phyloP scores from a whole-genome alignment of 2,113 vertebrate species.

The Ibidorhyncha struthersii region DNA sequence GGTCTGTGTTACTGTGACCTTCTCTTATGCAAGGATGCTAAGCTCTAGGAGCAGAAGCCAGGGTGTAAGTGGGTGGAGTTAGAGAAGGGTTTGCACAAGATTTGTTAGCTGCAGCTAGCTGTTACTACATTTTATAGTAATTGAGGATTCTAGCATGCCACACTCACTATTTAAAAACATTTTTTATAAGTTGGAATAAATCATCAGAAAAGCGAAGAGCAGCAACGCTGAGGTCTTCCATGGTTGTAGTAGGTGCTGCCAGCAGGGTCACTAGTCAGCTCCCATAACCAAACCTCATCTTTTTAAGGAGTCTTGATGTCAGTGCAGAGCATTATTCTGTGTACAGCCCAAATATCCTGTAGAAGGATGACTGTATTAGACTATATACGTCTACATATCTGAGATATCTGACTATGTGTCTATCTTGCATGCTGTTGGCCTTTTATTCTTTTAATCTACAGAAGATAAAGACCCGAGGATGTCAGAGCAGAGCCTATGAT shows the following conservation, averaged over 20 bases:
- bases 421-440: neutral
- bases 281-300: neutral
- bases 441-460: neutral
- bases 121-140: neutral
- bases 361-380: neutral
- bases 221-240: neutral
- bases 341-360: neutral
- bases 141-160: neutral
- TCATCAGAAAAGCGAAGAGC: neutral
- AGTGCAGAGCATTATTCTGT: neutral
- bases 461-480: neutral
- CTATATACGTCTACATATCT: neutral
- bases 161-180: neutral
- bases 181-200: neutral
- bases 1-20: neutral
- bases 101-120: neutral
- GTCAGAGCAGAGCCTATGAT: neutral
- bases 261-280: neutral
- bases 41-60: neutral
- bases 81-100: neutral
- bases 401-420: neutral
- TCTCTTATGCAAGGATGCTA: neutral
- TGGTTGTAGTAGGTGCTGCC: neutral
- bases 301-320: neutral
- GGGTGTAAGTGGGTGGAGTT: neutral